Evolutionary conservation across 2,797 vertebrate genomes (phyloP), one percentile per base, ranked within the genome.

Genomic region (Phaenicophaeus curvirostris): DNA sequence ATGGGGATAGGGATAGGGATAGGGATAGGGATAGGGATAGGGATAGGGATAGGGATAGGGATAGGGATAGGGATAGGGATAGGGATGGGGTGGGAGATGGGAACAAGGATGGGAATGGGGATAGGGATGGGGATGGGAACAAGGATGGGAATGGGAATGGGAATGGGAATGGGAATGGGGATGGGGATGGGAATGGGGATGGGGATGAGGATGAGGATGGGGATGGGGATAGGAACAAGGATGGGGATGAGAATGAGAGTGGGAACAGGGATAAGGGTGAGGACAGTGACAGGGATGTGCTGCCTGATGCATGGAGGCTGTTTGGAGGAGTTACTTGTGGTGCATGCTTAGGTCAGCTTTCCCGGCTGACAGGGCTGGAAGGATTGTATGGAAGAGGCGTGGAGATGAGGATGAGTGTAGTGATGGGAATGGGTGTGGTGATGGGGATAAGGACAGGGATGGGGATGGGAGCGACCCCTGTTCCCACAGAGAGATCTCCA

Each of bases 171-270:
- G 23, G 46, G 46, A 46, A 48, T 48, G 46, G 46, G 21, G 10
- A 48, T 24, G 23, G 46, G n/a, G n/a, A n/a, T n/a, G n/a, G n/a
- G n/a, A n/a, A n/a, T n/a, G n/a, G n/a, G n/a, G n/a, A n/a, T 39
- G 13, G 39, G 39, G 39, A 9, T 39, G 39, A 39, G 39, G 39
- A 39, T 13, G 39, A 39, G 39, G 9, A 39, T 39, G 39, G 39
- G 39, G 13, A 39, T 39, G 39, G 13, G 39, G 23, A 48, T 48
- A 46, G 46, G 46, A 46, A 20, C 20, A 20, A 2, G 24, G 72
- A 50, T 1, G 0, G 44, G 33, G 35, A 25, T 0, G 6, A 46
- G 25, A 17, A 25, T 18, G 55, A 13, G 39, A 13, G 19, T 46
- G 44, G 48, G 25, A 23, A 35, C 1, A 16, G 35, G 9, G 20